Evolutionary conservation across 2,797 vertebrate genomes (phyloP), one percentile per base, ranked within the genome.

Genomic region (Gallinago solitaria): DNA sequence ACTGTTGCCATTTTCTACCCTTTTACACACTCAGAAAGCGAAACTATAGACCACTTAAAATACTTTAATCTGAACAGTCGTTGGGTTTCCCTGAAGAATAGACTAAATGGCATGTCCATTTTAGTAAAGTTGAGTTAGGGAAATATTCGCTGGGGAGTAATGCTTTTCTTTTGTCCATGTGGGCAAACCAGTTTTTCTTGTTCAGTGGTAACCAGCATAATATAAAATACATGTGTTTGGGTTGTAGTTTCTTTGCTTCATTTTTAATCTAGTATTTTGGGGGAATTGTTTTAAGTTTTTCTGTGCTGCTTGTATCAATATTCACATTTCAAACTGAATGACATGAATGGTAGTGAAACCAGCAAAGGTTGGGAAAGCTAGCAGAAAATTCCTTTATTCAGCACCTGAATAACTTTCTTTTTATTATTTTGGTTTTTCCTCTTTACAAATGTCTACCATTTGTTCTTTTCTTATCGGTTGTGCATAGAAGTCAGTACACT

Each of bases 131-230:
- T 70, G 64, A 60, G 32, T 75, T 81, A 54, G 30, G 73, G 84
- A 74, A 92, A 33, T 27, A 2, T 50, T 25, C 56, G 14, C 77
- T 83, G 67, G 23, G 35, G 3, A 87, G 48, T 83, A 76, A 77
- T 70, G 30, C 71, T 21, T 30, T 90, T 68, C 65, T 75, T 94
- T 84, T 85, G 81, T 85, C 89, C 37, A 2, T 54, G 82, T 86
- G 32, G 57, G 71, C 51, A 87, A 96, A 92, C 92, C 82, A 93
- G 94, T 95, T 96, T 93, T 93, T 96, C 91, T 96, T 0, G 53
- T 96, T 92, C 64, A 48, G 68, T 83, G 82, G 53, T 94, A 93
- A 89, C 48, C 73, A 92, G 12, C 27, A 11, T 75, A 56, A 70
- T 90, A 43, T 27, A 47, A 93, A 93, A 87, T 92, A 68, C 1